phyloP scores from a whole-genome alignment of 2,113 vertebrate genomes.

The Todiramphus saurophagus region DNA sequence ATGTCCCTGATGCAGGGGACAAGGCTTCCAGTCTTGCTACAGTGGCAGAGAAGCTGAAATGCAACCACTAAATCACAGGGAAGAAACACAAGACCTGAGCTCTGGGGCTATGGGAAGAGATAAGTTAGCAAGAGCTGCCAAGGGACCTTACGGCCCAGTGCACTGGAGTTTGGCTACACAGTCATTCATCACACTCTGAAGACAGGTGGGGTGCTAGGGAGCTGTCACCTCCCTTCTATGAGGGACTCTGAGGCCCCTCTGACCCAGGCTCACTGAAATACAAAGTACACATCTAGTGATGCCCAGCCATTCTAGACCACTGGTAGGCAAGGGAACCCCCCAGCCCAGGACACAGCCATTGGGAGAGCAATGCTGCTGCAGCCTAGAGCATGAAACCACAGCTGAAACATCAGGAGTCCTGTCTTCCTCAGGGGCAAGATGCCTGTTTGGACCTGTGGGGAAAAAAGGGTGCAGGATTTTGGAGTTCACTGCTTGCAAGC shows the following conservation, averaged over 20 bases:
- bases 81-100: not conserved
- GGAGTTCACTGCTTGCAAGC: not conserved
- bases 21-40: not conserved
- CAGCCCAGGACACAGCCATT: not conserved
- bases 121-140: not conserved
- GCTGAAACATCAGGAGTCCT: not conserved
- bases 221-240: not conserved
- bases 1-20: fast-evolving
- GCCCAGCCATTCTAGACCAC: not conserved
- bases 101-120: not conserved
- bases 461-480: not conserved
- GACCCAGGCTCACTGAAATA: not conserved
- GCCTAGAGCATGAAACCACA: not conserved
- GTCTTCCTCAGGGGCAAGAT: not conserved
- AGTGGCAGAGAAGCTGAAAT: not conserved
- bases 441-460: not conserved
- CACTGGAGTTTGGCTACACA: not conserved
- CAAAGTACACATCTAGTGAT: not conserved
- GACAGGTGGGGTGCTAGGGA: not conserved
- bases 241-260: not conserved
- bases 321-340: not conserved
- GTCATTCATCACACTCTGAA: fast-evolving
- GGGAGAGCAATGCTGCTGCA: not conserved
- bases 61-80: not conserved
- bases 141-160: not conserved